Conservation (phyloP, 2,797 vertebrate species). For the Arctocebus calabarensis region DNA sequence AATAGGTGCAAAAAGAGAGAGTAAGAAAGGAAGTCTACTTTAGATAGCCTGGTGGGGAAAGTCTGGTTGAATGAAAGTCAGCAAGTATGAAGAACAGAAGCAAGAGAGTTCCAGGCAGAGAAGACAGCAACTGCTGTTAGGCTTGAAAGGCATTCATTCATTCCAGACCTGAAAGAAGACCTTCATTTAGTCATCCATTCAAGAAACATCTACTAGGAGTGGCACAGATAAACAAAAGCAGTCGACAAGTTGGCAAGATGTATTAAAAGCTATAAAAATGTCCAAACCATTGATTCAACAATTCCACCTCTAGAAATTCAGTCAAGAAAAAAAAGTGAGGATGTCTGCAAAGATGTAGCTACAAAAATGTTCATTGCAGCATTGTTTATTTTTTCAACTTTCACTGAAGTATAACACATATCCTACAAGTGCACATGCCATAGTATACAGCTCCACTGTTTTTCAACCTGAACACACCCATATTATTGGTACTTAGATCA, state of each 20-base stretch:
- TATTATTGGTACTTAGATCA: not conserved
- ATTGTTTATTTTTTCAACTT: slow-evolving; percentile 8
- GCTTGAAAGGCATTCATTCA: not conserved
- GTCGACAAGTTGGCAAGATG: not conserved
- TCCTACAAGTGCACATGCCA: not conserved
- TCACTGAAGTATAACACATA: not conserved
- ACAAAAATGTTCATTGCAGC: not conserved
- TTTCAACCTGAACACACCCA: not conserved
- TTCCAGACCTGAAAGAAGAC: not conserved
- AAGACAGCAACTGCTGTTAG: not conserved
- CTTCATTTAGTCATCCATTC: not conserved
- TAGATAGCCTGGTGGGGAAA: not conserved
- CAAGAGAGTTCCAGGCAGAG: not conserved
- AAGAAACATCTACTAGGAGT: not conserved
- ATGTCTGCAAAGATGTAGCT: not conserved
- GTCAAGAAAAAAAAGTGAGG: not conserved
- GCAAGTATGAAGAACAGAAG: not conserved
- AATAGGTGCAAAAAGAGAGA: not conserved
- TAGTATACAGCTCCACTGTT: not conserved
- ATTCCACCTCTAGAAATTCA: slow-evolving; percentile 16
- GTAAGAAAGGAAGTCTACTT: not conserved
- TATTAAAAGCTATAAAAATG: not conserved
- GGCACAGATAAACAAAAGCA: not conserved
- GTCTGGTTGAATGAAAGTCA: not conserved
- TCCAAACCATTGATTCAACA: not conserved